phyloP scores from a whole-genome alignment of 2,888 invertebrate genomes.

The Unio delphinus region DNA sequence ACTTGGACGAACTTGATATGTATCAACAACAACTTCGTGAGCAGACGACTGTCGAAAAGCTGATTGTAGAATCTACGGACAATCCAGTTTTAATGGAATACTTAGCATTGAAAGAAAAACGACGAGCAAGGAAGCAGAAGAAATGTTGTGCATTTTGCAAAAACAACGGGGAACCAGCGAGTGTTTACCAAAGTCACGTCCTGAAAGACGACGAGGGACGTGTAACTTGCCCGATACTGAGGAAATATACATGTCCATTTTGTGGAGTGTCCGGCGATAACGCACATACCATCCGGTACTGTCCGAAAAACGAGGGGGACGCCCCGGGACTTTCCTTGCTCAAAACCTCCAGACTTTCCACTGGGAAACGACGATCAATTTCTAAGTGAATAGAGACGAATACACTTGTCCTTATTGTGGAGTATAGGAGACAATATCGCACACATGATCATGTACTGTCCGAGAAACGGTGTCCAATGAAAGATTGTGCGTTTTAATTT shows the following conservation, averaged over 20 bases:
- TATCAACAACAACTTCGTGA: conserved; percentile 38
- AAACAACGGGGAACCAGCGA: conserved; percentile 82
- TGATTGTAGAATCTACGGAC: conserved; percentile 7
- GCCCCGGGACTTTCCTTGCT: conserved; percentile 6
- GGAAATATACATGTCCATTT: conserved; percentile 80
- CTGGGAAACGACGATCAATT: conserved; percentile 17
- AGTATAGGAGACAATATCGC: conserved; percentile 79
- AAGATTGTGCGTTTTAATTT: too few relatives aligned
- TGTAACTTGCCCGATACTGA: conserved; percentile 81
- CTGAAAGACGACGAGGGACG: conserved; percentile 79
- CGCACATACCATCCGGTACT: conserved; percentile 86
- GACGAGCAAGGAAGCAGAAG: conserved; percentile 26
- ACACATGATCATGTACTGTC: conserved; percentile 85
- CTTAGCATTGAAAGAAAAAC: conserved; percentile 33
- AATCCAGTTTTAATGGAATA: conserved; percentile 33
- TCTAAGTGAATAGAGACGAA: conserved; percentile 68
- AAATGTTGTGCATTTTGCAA: conserved; percentile 81
- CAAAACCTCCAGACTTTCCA: conserved; percentile 13
- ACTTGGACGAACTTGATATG: conserved; percentile 45
- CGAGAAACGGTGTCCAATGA: conserved; percentile 32
- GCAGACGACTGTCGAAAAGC: conserved; percentile 13
- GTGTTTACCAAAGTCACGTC: conserved; percentile 78
- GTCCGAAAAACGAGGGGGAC: conserved; percentile 68
- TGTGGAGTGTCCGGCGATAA: conserved; percentile 80
- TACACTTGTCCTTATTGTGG: conserved; percentile 82